Evolutionary conservation across 2,888 invertebrate species (phyloP), one percentile per base, ranked within the genome.

Genomic region (Himalopsyche japonica): DNA sequence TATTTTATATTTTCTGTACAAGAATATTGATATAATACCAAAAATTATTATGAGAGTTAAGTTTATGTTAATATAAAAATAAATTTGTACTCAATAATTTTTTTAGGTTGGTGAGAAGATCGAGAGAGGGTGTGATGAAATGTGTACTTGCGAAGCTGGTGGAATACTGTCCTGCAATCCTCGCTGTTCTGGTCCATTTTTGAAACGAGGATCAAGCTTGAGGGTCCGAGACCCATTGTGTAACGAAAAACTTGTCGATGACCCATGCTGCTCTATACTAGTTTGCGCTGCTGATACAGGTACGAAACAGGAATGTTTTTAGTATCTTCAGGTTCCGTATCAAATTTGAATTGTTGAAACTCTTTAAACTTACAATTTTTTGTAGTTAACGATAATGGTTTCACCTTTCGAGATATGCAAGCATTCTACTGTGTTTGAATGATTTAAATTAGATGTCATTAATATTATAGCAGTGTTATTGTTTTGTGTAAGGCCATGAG

Each of bases 81-180:
- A 43, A 43, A 10, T 10, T 8, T 43, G 12, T 5, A 8, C 10
- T 37, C 10, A 37, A 5, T 8, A 8, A 37, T 49, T 1, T 87
- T n/a, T 89, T 4, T 87, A 94, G 94, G 90, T 95, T 80, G 97
- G 97, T 1, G 95, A 96, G 87, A 94, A 93, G 87, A 91, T 96
- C 87, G 93, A 95, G 85, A 93, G 94, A 57, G 96, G 94, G 76
- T 97, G 97, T 88, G 96, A 97, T 83, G 95, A 96, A 87, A 92
- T 94, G 1, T 97, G 97, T 89, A 94, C 94, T 32, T 97, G 97
- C 88, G 91, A 91, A 32, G 88, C 90, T 0, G 93, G 93, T 18
- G 96, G 96, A 0, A 91, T 91, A 87, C 94, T 96, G 90, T 93
- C 95, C 87, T 97, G 97, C 88, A 91, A 93, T n/a, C 94, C 95